phyloP scores from a whole-genome alignment of 2,888 invertebrate genomes.

The Trilocha varians region DNA sequence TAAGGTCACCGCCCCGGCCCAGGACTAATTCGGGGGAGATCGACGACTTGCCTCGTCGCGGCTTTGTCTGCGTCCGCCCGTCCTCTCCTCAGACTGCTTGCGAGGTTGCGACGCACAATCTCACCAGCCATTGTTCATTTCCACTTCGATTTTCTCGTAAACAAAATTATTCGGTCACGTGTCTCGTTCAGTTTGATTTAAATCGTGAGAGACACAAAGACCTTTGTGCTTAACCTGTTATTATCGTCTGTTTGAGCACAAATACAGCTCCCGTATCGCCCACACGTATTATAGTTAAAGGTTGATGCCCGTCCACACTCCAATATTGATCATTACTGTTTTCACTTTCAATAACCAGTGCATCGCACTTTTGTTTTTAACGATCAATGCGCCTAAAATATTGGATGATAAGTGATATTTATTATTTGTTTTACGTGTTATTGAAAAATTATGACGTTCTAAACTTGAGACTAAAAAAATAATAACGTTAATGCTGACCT shows the following conservation, averaged over 20 bases:
- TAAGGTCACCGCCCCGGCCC: conserved; percentile 67
- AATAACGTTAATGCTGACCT: no score
- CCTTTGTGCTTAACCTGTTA: not conserved
- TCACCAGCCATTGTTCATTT: conserved; percentile 36
- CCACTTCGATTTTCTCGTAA: conserved; percentile 18
- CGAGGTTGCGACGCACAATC: not conserved
- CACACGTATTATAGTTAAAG: conserved; percentile 9
- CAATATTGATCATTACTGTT: conserved; percentile 35
- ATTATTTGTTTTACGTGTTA: no score
- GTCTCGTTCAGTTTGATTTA: no score
- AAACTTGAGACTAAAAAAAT: no score
- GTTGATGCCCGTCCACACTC: conserved; percentile 34
- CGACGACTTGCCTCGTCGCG: conserved; percentile 58
- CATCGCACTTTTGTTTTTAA: conserved; percentile 19
- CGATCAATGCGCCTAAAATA: no score
- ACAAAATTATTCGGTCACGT: not conserved
- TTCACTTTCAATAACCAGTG: conserved; percentile 36
- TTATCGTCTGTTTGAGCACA: not conserved
- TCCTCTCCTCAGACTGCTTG: not conserved
- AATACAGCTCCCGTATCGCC: conserved; percentile 9
- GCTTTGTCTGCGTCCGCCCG: conserved; percentile 58
- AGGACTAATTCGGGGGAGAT: conserved; percentile 73
- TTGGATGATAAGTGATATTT: no score
- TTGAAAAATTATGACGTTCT: no score
- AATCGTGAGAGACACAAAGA: not conserved